phyloP scores from a whole-genome alignment of 2,113 vertebrate genomes.

The Calonectris borealis region DNA sequence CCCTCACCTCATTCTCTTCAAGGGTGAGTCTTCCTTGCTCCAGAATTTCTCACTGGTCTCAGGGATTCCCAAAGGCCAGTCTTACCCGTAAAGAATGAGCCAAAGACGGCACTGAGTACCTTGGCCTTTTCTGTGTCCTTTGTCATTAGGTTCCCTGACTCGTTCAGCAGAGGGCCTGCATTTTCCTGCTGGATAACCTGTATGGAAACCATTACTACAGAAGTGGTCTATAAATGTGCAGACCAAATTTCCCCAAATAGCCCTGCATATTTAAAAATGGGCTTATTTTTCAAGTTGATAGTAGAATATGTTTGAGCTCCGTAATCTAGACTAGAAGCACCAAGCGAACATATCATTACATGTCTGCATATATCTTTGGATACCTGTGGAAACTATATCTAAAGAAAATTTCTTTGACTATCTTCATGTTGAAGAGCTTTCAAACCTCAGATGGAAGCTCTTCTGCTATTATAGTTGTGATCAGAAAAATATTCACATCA shows the following conservation, averaged over 20 bases:
- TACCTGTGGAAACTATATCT: neutral
- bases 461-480: neutral
- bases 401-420: neutral
- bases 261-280: neutral
- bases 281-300: neutral
- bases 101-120: neutral
- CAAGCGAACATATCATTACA: neutral
- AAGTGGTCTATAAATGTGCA: neutral
- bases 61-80: neutral
- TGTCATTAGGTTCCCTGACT: neutral
- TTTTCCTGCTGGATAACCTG: neutral
- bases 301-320: neutral
- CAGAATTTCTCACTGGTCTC: neutral
- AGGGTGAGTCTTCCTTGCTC: neutral
- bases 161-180: neutral
- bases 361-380: neutral
- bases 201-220: neutral
- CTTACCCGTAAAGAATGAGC: neutral
- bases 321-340: neutral
- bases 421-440: neutral
- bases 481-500: neutral
- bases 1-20: neutral
- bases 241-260: neutral
- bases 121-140: neutral
- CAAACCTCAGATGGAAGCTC: neutral